Percentiles rank a stretch among this genome's conserved stretches.
These are phyloP conservation scores for Caenorhabditis drosophilae DNA, from an alignment of 2,888 invertebrate genomes.

Conservation along the genomic window DNA sequence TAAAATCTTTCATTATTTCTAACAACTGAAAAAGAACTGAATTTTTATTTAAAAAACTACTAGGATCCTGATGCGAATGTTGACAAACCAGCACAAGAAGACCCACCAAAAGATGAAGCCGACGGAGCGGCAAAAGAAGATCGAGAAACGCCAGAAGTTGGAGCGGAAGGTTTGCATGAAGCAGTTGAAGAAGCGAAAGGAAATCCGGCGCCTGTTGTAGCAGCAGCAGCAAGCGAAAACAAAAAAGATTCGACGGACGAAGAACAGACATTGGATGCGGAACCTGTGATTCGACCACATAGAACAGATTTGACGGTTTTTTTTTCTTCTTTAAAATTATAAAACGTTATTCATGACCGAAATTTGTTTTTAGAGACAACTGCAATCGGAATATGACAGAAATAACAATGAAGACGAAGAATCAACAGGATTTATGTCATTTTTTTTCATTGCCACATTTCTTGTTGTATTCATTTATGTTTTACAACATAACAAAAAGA, in stretches of 20 bases:
- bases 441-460: constrained; percentile 28
- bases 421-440: constrained; percentile 33
- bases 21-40: too few species aligned
- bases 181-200: constrained; percentile 38
- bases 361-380: constrained; percentile 9
- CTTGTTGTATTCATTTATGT: constrained; percentile 37
- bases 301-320: constrained; percentile 18
- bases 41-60: too few species aligned
- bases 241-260: constrained; percentile 32
- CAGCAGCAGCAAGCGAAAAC: constrained; percentile 10
- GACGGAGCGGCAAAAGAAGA: constrained; percentile 41
- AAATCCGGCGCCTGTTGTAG: constrained; percentile 29
- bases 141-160: constrained; percentile 27
- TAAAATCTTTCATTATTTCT: too few species aligned
- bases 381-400: constrained; percentile 12
- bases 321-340: too few species aligned
- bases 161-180: constrained; percentile 34
- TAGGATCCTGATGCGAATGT: constrained; percentile 38
- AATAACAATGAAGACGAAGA: constrained; percentile 15
- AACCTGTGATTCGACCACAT: constrained; percentile 16
- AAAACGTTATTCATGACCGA: too few species aligned
- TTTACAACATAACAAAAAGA: constrained; percentile 50
- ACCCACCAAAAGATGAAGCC: constrained; percentile 41
- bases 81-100: constrained; percentile 29
- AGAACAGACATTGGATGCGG: constrained; percentile 29